A percentile compares a stretch with the other conserved stretches of the same genome.
Evolutionary conservation across 2,888 invertebrate species (phyloP).

Genomic region (Papilio demoleus): DNA sequence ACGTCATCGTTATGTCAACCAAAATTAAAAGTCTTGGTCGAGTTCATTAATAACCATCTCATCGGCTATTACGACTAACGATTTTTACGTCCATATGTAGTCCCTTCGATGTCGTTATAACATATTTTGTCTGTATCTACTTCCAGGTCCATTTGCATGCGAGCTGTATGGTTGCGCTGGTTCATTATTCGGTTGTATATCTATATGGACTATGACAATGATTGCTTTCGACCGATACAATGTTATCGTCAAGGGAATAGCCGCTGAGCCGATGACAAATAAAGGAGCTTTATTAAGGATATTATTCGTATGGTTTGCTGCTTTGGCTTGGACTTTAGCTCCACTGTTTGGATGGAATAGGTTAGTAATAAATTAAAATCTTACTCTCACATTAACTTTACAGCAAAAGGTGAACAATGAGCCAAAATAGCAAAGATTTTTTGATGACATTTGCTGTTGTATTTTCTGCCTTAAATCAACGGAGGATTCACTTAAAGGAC

Average conservation of each 20-base stretch:
- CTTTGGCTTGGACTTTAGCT: constrained; percentile 90
- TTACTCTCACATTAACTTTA: neutral
- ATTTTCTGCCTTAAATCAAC: too few species aligned
- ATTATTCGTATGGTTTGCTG: constrained; percentile 90
- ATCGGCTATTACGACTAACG: too few species aligned
- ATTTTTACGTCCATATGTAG: too few species aligned
- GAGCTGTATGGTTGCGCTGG: constrained; percentile 94
- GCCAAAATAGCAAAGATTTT: too few species aligned
- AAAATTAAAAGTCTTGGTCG: too few species aligned
- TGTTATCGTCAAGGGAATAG: constrained; percentile 95
- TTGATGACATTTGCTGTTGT: too few species aligned
- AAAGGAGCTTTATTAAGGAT: constrained; percentile 91
- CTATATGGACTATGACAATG: constrained; percentile 97
- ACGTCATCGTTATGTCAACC: too few species aligned
- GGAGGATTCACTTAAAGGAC: too few species aligned
- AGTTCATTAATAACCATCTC: too few species aligned
- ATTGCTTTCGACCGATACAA: constrained; percentile 97
- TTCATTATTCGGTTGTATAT: constrained; percentile 94
- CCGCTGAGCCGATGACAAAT: constrained; percentile 92
- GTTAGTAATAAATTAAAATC: constrained; percentile 59
- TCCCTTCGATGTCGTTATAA: too few species aligned
- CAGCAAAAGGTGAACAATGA: neutral
- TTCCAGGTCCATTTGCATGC: constrained; percentile 90
- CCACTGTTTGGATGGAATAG: constrained; percentile 95
- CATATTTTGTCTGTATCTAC: too few species aligned